Base-by-base conservation (phyloP, 2,797 vertebrate genomes). In the Setipinna tenuifilis region DNA sequence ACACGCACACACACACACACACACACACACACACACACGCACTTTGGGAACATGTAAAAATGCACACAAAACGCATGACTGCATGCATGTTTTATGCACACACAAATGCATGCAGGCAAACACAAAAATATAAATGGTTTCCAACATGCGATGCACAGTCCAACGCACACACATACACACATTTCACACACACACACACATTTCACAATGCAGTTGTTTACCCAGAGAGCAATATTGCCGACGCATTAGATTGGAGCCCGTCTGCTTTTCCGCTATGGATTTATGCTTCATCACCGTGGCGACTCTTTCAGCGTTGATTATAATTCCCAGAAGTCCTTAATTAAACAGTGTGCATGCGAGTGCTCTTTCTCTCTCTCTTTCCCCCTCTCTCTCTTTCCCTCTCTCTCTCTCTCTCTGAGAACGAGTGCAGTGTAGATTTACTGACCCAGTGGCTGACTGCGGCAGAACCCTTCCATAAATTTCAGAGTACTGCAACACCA, bases 291-390 rank as follows among this genome's bases (percentile, higher is more conserved):
- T 95, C 93, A 93, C 89, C 28, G 31, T 83, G 89, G 89, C 91
- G 87, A 93, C 92, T 94, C 91, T 94, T 90, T 92, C 90, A 92
- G 92, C 83, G 88, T 89, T 94, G 90, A 95, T 95, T 93, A 94
- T 92, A 92, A 95, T 93, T 93, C 92, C 92, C 93, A 91, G 89
- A 94, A 93, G 92, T 89, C 87, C 88, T 94, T 95, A 94, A 95
- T 95, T 94, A 94, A 94, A 93, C 89, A 81, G 59, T 89, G 85
- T 83, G 86, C 88, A 88, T 89, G 86, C 88, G 90, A 90, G 87
- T 86, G 65, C 61, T 78, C 71, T 78, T 16, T 54, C 50, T 54
- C 50, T 54, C 50, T 9, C 50, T 54, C 50, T 54, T 7, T 0
- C 28, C 14, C 10, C 5, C 17, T 28, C 17, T 17, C 35, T 81